phyloP scores from a whole-genome alignment of 1,140 invertebrate species.

The Helicoverpa zea region DNA sequence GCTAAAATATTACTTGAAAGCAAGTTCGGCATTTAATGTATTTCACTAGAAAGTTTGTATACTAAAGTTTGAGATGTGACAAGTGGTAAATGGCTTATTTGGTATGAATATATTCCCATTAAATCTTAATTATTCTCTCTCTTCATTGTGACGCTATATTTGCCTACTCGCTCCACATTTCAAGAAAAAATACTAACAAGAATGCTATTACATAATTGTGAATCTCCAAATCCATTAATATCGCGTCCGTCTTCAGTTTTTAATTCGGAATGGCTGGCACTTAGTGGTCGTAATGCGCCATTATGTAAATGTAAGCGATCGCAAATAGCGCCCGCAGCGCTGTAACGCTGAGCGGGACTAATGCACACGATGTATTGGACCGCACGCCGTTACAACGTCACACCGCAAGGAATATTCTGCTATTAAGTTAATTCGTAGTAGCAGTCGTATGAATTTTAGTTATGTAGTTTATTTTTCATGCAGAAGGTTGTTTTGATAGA shows the following conservation, averaged over 20 bases:
- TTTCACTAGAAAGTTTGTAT: not conserved
- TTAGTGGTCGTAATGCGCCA: slow-evolving; percentile 26
- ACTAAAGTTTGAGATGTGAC: not conserved
- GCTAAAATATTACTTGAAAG: slow-evolving; percentile 1
- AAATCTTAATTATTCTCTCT: not conserved
- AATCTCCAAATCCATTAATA: slow-evolving; percentile 6
- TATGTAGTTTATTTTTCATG: too few relatives aligned
- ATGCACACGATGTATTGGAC: slow-evolving; percentile 19
- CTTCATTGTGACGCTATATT: not conserved
- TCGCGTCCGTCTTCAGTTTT: slow-evolving; percentile 18
- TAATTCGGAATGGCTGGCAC: slow-evolving; percentile 23
- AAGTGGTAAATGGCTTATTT: not conserved
- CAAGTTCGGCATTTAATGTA: not conserved
- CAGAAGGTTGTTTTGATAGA: too few relatives aligned
- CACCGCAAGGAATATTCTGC: not conserved
- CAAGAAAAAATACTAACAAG: too few relatives aligned
- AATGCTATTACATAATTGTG: too few relatives aligned
- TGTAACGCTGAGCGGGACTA: not conserved
- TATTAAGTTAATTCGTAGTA: not conserved
- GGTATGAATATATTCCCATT: not conserved
- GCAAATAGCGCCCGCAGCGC: slow-evolving; percentile 20
- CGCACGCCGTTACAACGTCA: slow-evolving; percentile 20
- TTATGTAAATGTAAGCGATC: slow-evolving; percentile 40
- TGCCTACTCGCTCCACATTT: too few relatives aligned
- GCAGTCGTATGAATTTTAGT: too few relatives aligned